These are phyloP conservation scores for Colletes collaris DNA, from an alignment of 2,888 invertebrate species.

Conservation along the genomic window DNA sequence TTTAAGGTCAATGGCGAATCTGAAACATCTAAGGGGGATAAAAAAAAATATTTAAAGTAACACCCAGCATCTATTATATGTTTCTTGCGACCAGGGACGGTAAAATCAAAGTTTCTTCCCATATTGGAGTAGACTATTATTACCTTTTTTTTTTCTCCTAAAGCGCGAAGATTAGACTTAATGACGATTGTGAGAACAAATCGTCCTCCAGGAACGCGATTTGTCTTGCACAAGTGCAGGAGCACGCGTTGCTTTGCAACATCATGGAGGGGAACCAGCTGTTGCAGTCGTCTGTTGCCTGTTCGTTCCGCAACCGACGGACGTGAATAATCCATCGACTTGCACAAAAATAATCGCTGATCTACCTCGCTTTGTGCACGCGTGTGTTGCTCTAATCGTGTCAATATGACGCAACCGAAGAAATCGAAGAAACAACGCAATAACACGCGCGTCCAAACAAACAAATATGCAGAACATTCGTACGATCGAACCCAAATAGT, in stretches of 20 bases:
- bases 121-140: not conserved
- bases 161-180: slow-evolving; percentile 15
- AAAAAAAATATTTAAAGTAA: too few relatives aligned
- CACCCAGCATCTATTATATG: too few relatives aligned
- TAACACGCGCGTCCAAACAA: too few relatives aligned
- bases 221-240: slow-evolving; percentile 59
- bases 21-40: too few relatives aligned
- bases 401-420: not conserved
- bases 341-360: slow-evolving; percentile 56
- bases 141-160: not conserved
- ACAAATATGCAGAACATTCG: too few relatives aligned
- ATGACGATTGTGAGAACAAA: slow-evolving; percentile 42
- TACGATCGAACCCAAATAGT: too few relatives aligned
- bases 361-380: slow-evolving; percentile 32
- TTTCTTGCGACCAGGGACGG: too few relatives aligned
- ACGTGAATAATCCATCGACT: slow-evolving; percentile 60
- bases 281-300: slow-evolving; percentile 66
- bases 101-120: not conserved
- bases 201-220: slow-evolving; percentile 52
- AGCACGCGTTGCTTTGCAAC: slow-evolving; percentile 52
- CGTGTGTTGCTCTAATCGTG: not conserved
- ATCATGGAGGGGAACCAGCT: slow-evolving; percentile 61
- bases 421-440: not conserved
- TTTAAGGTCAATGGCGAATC: too few relatives aligned
- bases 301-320: slow-evolving; percentile 56